Conservation (phyloP, 1,140 invertebrate genomes). For the Mesaphorura yosii region DNA sequence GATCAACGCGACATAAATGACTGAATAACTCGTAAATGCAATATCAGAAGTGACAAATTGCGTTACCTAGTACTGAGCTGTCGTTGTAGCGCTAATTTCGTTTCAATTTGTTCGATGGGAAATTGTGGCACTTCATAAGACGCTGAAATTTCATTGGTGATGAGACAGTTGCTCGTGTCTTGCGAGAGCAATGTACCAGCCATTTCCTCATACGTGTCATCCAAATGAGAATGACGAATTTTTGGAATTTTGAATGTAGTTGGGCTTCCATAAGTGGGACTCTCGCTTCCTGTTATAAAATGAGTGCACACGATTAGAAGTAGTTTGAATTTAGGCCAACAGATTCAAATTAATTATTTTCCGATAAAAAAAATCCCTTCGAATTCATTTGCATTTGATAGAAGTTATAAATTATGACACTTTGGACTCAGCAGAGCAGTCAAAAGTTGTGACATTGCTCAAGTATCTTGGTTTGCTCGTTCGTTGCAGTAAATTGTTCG, state of each 20-base stretch:
- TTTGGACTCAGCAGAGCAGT: too few relatives aligned
- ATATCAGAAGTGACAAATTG: too few relatives aligned
- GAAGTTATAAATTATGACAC: too few relatives aligned
- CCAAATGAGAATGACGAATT: constrained; percentile 30
- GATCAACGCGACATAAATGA: too few relatives aligned
- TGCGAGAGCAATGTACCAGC: constrained; percentile 36
- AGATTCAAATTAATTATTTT: too few relatives aligned
- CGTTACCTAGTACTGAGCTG: constrained; percentile 56
- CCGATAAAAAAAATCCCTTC: too few relatives aligned
- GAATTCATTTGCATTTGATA: too few relatives aligned
- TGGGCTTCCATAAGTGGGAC: constrained; percentile 31
- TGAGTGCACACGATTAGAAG: background rate
- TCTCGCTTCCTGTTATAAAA: constrained; percentile 28
- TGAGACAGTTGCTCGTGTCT: constrained; percentile 34
- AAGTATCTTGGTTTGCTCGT: too few relatives aligned
- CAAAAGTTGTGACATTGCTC: too few relatives aligned
- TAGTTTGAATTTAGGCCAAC: too few relatives aligned
- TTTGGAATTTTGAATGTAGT: constrained; percentile 29
- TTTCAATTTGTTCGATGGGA: constrained; percentile 92
- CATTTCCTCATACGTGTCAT: constrained; percentile 39
- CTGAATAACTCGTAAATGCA: too few relatives aligned
- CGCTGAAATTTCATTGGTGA: constrained; percentile 79
- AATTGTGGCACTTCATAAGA: constrained; percentile 93
- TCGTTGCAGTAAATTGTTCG: too few relatives aligned
- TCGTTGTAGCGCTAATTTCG: constrained; percentile 79